These are phyloP conservation scores for Neocrepidodera transversa DNA, from an alignment of 2,888 invertebrate species.

Conservation along the genomic window DNA sequence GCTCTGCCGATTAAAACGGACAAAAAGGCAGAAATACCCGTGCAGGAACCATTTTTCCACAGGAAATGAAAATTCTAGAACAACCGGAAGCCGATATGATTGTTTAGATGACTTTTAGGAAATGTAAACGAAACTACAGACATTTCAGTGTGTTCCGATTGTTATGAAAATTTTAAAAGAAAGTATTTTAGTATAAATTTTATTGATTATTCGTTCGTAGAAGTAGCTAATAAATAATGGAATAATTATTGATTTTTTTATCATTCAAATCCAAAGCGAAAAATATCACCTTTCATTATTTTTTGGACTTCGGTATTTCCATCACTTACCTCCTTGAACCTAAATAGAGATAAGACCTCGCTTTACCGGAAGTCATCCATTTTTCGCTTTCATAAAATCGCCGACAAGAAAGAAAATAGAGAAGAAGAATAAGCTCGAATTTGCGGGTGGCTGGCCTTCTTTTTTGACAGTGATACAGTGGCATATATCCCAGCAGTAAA, in stretches of 20 bases:
- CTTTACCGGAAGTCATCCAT: constrained; percentile 27
- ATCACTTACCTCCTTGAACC: constrained; percentile 23
- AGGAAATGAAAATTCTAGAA: constrained; percentile 19
- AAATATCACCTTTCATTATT: constrained; percentile 29
- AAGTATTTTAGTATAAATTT: too few relatives aligned
- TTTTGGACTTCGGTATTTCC: constrained; percentile 20
- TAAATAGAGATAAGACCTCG: constrained; percentile 28
- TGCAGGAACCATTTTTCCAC: background rate
- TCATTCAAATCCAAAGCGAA: too few relatives aligned
- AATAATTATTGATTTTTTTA: too few relatives aligned
- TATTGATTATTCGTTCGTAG: too few relatives aligned
- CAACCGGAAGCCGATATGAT: constrained; percentile 20
- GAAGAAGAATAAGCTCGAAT: constrained; percentile 26
- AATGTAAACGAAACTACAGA: constrained; percentile 7
- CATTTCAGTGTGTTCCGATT: background rate
- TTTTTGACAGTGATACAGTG: constrained; percentile 41
- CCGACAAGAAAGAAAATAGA: constrained; percentile 27
- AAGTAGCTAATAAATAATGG: too few relatives aligned
- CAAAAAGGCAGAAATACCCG: background rate
- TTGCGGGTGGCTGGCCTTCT: constrained; percentile 25
- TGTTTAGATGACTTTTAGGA: constrained; percentile 9
- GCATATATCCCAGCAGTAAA: constrained; percentile 37
- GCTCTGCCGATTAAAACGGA: background rate
- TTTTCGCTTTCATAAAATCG: constrained; percentile 28
- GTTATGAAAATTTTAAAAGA: background rate